Percentiles rank a stretch among this genome's conserved stretches.
Conservation (phyloP, 1,140 invertebrate species). For the Drosophila grimshawi region DNA sequence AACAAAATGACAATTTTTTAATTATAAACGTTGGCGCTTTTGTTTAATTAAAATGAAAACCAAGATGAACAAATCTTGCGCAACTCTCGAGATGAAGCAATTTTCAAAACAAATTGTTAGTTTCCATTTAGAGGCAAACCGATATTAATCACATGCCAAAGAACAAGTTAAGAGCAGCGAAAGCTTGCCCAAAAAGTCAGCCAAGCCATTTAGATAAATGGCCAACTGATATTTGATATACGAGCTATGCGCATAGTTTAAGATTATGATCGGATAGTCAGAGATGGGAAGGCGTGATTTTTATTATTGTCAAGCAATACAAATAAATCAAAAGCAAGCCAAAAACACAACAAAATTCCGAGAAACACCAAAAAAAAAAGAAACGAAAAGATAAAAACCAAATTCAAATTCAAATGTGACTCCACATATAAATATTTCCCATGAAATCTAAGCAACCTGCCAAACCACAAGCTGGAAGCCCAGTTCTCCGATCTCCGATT, state of each 20-base stretch:
- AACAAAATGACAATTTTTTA: conserved; percentile 77
- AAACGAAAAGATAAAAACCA: conserved; percentile 3
- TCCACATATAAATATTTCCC: conserved; percentile 57
- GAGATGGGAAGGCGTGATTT: conserved; percentile 23
- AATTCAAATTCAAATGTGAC: conserved; percentile 62
- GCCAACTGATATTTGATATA: conserved; percentile 40
- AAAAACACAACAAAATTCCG: conserved; percentile 36
- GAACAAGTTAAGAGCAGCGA: too few species aligned
- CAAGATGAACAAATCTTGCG: conserved; percentile 2
- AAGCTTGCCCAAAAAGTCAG: too few species aligned
- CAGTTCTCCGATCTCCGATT: conserved; percentile 13
- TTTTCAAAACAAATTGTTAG: conserved; percentile 11
- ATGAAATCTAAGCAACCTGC: conserved; percentile 68
- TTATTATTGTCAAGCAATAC: conserved; percentile 30
- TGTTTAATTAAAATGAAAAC: conserved; percentile 53
- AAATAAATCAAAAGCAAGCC: conserved; percentile 29
- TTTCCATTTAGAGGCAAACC: not conserved
- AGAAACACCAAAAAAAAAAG: conserved; percentile 29
- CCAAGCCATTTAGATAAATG: conserved; percentile 27
- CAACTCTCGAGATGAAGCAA: not conserved
- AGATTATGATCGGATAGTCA: conserved; percentile 29
- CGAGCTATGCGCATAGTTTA: conserved; percentile 35
- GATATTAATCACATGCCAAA: not conserved
- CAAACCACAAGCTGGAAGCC: conserved; percentile 4
- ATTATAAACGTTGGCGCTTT: conserved; percentile 62